A percentile compares a stretch with the other conserved stretches of the same genome.
phyloP scores from a whole-genome alignment of 2,888 invertebrate genomes.

The Tuta absoluta region DNA sequence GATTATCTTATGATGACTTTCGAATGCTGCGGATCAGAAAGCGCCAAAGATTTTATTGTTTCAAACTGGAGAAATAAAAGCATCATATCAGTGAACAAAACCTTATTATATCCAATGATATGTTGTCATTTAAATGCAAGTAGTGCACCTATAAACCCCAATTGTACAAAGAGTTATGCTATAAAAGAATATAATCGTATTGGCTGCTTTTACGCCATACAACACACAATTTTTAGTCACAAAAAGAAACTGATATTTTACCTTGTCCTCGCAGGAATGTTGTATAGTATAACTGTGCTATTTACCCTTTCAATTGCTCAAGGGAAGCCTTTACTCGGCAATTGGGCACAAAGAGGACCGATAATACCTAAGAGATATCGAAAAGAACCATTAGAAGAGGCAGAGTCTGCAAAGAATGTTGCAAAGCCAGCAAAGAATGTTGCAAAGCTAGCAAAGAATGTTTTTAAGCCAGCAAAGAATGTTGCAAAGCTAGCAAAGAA shows the following conservation, averaged over 20 bases:
- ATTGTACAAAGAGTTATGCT: constrained; percentile 50
- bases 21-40: constrained; percentile 65
- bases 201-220: constrained; percentile 61
- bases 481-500: not conserved
- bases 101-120: constrained; percentile 55
- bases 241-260: constrained; percentile 58
- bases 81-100: constrained; percentile 43
- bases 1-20: constrained; percentile 64
- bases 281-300: constrained; percentile 52
- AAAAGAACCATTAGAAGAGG: not conserved
- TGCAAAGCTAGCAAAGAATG: not conserved
- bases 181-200: constrained; percentile 44
- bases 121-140: constrained; percentile 64
- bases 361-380: constrained; percentile 21
- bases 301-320: constrained; percentile 65
- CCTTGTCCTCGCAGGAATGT: constrained; percentile 44
- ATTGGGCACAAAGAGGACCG: constrained; percentile 45
- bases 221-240: constrained; percentile 49
- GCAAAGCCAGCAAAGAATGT: not conserved
- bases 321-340: constrained; percentile 57
- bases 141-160: constrained; percentile 50
- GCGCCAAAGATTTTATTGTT: constrained; percentile 57
- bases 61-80: constrained; percentile 59
- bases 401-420: not conserved
- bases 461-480: not conserved